Evolutionary conservation across 2,888 invertebrate genomes (phyloP).

Genomic region (Epinotia brunnichana): DNA sequence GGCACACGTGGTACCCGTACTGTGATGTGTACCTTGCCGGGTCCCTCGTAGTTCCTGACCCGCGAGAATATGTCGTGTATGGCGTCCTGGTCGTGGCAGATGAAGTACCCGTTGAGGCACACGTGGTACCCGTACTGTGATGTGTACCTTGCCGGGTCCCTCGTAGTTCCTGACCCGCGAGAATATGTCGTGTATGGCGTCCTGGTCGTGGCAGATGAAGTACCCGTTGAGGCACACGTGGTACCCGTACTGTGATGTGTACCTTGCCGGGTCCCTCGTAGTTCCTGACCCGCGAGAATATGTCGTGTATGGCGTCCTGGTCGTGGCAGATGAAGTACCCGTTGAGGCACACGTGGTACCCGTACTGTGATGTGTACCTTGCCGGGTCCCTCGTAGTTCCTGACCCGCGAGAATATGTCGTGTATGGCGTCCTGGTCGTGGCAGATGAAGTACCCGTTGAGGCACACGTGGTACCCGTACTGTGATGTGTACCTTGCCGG

Average conservation of each 20-base stretch:
- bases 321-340: slow-evolving; percentile 96
- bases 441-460: slow-evolving; percentile 95
- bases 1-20: slow-evolving; percentile 92
- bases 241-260: too few species aligned
- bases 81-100: slow-evolving; percentile 89
- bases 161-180: slow-evolving; percentile 90
- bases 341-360: slow-evolving; percentile 93
- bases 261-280: slow-evolving; percentile 78
- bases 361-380: too few species aligned
- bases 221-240: slow-evolving; percentile 95
- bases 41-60: slow-evolving; percentile 88
- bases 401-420: slow-evolving; percentile 91
- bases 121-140: too few species aligned
- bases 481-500: slow-evolving; percentile 57
- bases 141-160: slow-evolving; percentile 66
- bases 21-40: slow-evolving; percentile 57
- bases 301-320: slow-evolving; percentile 85
- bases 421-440: slow-evolving; percentile 87
- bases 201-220: slow-evolving; percentile 91
- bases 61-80: slow-evolving; percentile 91
- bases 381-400: slow-evolving; percentile 86
- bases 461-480: slow-evolving; percentile 92
- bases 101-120: slow-evolving; percentile 93
- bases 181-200: slow-evolving; percentile 89
- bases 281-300: slow-evolving; percentile 93